Base-by-base conservation (phyloP, 1,140 invertebrate species). In the Halictus rubicundus region DNA sequence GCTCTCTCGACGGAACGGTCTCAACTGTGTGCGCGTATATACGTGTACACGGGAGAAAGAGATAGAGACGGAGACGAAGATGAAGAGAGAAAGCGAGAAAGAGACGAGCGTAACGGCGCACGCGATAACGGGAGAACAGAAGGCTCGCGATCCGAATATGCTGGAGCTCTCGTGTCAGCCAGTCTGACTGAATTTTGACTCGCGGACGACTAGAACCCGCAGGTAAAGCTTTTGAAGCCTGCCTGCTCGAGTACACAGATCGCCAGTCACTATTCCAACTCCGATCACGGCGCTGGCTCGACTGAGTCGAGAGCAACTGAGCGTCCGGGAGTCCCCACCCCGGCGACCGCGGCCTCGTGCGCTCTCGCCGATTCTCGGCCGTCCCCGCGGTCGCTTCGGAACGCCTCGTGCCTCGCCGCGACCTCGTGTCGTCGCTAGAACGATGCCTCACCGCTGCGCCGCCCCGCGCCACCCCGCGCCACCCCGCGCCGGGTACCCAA, bases 261-360 rank as follows among this genome's bases (percentile, higher is more conserved):
- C 82, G 85, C 86, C 88, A 85, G 66, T 83, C 88, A 79, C 90
- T 72, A 87, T 80, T 83, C 88, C 89, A 88, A 89, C 88, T 89
- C 85, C 89, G 86, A 88, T 82, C 90, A 89, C 91, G 89, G 82
- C 86, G 90, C 88, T 90, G 89, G 87, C 89, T 88, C 90, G 88
- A 92, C 91, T 91, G 90, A 90, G 65, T 70, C 27, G 46, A 84
- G 82, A 84, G 82, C 73, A 79, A 90, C 88, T 88, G 87, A 90
- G 82, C 81, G 59, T 68, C 81, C 69, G 66, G 68, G 49, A 70
- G 46, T 68, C 69, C 86, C 88, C 86, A 65, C 63, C 49, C 79
- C 63, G 16, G 46, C 46, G 27, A 39, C 32, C 60, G 32, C 71
- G 54, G 72, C 77, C 78, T 88, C 83, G 82, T 72, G 77, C 42